phyloP scores from a whole-genome alignment of 1,140 invertebrate genomes.

The Penaeus vannamei region DNA sequence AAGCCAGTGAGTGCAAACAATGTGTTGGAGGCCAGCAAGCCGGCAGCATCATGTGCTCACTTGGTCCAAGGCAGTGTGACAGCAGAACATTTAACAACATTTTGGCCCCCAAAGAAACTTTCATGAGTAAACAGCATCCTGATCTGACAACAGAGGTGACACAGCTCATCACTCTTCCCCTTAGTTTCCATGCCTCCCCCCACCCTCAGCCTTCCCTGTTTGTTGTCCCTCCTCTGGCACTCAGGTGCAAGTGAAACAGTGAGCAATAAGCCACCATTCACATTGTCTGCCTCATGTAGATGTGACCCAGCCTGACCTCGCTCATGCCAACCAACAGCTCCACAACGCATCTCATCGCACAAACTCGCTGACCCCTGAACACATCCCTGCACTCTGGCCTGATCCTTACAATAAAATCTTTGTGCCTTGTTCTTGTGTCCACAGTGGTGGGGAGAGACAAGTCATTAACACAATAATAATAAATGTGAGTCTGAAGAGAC shows the following conservation, averaged over 20 bases:
- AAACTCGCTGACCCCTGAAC: slow-evolving; percentile 66
- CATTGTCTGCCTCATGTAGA: slow-evolving; percentile 63
- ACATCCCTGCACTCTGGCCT: slow-evolving; percentile 67
- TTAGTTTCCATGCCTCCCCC: slow-evolving; percentile 20
- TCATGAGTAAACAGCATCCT: slow-evolving; percentile 39
- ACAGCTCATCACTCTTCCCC: slow-evolving; percentile 40
- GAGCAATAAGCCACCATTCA: slow-evolving; percentile 65
- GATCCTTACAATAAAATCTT: slow-evolving; percentile 66
- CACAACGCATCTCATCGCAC: slow-evolving; percentile 57
- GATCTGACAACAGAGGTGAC: slow-evolving; percentile 32
- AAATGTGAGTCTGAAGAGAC: slow-evolving; percentile 19
- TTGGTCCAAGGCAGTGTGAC: slow-evolving; percentile 62
- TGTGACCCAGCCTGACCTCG: slow-evolving; percentile 60
- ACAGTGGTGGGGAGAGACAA: slow-evolving; percentile 63
- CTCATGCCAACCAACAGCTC: slow-evolving; percentile 61
- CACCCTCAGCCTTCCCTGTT: slow-evolving; percentile 40
- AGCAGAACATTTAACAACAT: slow-evolving; percentile 49
- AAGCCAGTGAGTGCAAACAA: slow-evolving; percentile 68
- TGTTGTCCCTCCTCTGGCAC: slow-evolving; percentile 45
- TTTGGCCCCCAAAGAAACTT: slow-evolving; percentile 41
- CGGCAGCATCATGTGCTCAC: slow-evolving; percentile 65
- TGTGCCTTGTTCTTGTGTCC: slow-evolving; percentile 67
- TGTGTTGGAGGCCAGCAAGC: slow-evolving; percentile 67
- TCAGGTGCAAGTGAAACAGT: slow-evolving; percentile 58
- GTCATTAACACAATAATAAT: slow-evolving; percentile 56